Base-by-base conservation (phyloP, 2,797 vertebrate species). In the Pangasius larnaudii region DNA sequence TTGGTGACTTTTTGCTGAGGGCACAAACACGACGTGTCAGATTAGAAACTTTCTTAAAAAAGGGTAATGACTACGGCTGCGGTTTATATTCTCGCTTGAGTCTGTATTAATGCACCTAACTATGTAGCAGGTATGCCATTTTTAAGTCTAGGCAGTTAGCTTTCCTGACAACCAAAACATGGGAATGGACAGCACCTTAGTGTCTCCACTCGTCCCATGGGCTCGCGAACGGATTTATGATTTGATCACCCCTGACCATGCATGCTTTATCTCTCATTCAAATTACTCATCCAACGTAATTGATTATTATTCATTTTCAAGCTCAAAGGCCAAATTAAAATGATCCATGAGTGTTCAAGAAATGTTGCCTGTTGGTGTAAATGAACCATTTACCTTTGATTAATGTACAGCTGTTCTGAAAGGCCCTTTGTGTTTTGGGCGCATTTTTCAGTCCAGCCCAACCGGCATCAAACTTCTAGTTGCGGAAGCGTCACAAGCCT, bases 401-500 rank as follows among this genome's bases (percentile, higher is more conserved):
- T 88, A 90, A 88, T 87, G 89, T 79, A 56, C 74, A 74, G 49
- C 51, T 85, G 86, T 85, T 84, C 77, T 82, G 30, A 82, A 84
- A 77, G 85, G 33, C 30, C 33, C 88, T 81, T 88, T 88, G 77
- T 46, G 19, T 84, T 85, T 77, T 56, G 88, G 78, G 74, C 42
- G 78, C 89, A 92, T 92, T 83, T 65, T 90, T 82, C 84, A 83
- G 85, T 90, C 87, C 74, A 49, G 88, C 58, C 87, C 90, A 86
- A 88, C 7, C 51, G 58, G 75, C 84, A 89, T 85, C 74, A 33
- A 82, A 82, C 42, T 51, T 53, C 81, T 51, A 4, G 5, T 1
- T 49, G 59, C 24, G 18, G 80, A 30, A 63, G 63, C 2, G 58
- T 39, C 79, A 42, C 1, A 67, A 51, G 22, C 46, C 63, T 84